Conservation (phyloP, 2,797 vertebrate genomes). For the Alauda arvensis region DNA sequence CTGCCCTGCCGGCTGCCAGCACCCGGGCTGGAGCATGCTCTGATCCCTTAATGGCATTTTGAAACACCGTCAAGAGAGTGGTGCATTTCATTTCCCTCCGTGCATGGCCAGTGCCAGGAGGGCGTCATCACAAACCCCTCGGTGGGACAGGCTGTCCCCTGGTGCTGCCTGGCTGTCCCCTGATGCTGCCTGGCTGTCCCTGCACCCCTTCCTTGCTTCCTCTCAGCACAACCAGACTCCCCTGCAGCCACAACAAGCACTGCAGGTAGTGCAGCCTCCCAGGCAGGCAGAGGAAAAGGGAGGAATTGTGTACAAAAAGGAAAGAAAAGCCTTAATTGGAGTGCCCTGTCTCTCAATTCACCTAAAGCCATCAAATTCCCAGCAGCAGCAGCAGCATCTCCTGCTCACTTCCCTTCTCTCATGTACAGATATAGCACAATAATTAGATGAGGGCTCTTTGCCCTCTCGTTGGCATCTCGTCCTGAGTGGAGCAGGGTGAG, state of each 20-base stretch:
- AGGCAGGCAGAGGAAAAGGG: neutral
- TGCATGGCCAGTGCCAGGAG: neutral
- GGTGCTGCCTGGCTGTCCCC: neutral
- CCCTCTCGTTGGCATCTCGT: neutral
- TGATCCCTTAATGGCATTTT: constrained; percentile 1
- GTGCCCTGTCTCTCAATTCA: neutral
- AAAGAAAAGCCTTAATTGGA: neutral
- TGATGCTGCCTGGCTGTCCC: neutral
- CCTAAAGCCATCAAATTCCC: neutral
- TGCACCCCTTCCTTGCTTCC: neutral
- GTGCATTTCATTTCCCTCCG: neutral
- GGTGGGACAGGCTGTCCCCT: neutral
- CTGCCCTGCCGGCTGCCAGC: constrained; percentile 45
- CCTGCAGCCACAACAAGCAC: neutral
- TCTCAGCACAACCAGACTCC: neutral
- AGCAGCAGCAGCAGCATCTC: neutral
- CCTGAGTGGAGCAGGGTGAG: neutral
- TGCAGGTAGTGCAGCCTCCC: neutral
- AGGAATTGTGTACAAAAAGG: neutral
- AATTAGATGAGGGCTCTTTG: neutral
- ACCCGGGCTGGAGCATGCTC: neutral
- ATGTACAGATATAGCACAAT: neutral
- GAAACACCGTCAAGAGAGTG: neutral
- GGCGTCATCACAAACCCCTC: rapidly evolving
- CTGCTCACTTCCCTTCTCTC: neutral